Base-by-base conservation (phyloP, 2,888 invertebrate genomes). In the Tenthredo scrophulariae region DNA sequence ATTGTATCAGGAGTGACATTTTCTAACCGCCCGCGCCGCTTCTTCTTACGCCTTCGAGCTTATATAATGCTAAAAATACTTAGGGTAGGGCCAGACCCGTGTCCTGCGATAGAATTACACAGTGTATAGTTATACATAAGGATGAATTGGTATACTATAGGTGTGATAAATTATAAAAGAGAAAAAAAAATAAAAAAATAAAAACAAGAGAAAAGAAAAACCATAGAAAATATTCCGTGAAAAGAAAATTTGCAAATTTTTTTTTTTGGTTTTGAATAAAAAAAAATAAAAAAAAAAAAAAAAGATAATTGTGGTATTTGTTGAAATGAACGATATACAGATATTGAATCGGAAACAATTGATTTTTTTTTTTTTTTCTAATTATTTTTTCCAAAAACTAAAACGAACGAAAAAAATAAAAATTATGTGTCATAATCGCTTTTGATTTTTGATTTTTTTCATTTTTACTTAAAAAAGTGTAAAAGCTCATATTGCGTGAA, bases 51-150 rank as follows among this genome's bases (percentile, higher is more conserved):
- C 22, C 54, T 77, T 29, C 22, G 50, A 77, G 77, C 77, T 46
- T 54, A 77, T 26, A 62, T 62, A 33, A 50, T 50, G 77, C 77
- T 54, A 77, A 54, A 46, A 77, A 54, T 54, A 77, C 29, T 54
- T n/a, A 40, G 50, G 29, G 37, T 77, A 54, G 26, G 50, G 75
- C 54, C 18, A 18, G 40, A 7, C 72, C 22, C 26, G 46, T 15
- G 26, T 22, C 18, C 40, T 43, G 72, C 72, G 72, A 74, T 43
- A 22, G 72, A 43, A 22, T 74, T 74, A 37, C 72, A 29, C 18
- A 5, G 18, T 40, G 43, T 26, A 43, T 40, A 6, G 18, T n/a
- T n/a, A n/a, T 7, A 33, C 15, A 62, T 62, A 26, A n/a, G 10
- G 10, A 26, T 26, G 2, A 1, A 54, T n/a, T n/a, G n/a, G 0